Base-by-base conservation (phyloP, 2,888 invertebrate species). In the Caenorhabditis imperialis region DNA sequence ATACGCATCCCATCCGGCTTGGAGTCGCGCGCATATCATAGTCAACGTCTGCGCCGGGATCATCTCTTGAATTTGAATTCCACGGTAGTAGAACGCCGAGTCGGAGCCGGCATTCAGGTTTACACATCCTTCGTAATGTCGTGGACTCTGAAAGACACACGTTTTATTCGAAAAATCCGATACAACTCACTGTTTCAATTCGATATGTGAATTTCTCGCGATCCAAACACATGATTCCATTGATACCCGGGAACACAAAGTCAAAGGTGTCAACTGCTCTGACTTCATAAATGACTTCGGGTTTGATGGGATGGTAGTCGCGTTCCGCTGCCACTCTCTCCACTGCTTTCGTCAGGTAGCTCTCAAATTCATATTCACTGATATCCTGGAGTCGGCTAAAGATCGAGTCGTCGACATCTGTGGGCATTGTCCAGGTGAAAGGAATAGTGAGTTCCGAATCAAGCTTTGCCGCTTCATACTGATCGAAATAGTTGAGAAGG, bases 61-160 rank as follows among this genome's bases (percentile, higher is more conserved):
- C 74, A 74, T 62, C 30, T 74, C 74, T 18, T 61, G 74, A 20
- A 54, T 48, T 48, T 74, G 67, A n/a, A 67, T 22, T 22, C 58
- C 58, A 40, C 60, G 25, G n/a, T 60, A 60, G 30, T 45, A 60
- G 8, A 44, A 33, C 0, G 40, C 60, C 1, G 60, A 53, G 14
- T 53, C 48, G 0, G 69, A 53, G 7, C 69, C 58, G 14, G 22
- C 38, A 6, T 58, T 45, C 1, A 25, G 45, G n/a, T 57, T 50
- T 20, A 57, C 27, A 27, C 50, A 42, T 51, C 67, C 69, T 48
- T 69, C 69, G 40, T 60, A 69, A 33, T 69, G 69, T 35, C 47
- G 53, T 14, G 58, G 69, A 47, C 53, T 63, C 62, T 60, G 40
- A 38, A 70, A 42, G 5, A 45, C 8, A 45, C 5, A 20, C 22